Evolutionary conservation across 1,140 invertebrate genomes (phyloP), one percentile per base, ranked within the genome.

Genomic region (Sycobia sp.): DNA sequence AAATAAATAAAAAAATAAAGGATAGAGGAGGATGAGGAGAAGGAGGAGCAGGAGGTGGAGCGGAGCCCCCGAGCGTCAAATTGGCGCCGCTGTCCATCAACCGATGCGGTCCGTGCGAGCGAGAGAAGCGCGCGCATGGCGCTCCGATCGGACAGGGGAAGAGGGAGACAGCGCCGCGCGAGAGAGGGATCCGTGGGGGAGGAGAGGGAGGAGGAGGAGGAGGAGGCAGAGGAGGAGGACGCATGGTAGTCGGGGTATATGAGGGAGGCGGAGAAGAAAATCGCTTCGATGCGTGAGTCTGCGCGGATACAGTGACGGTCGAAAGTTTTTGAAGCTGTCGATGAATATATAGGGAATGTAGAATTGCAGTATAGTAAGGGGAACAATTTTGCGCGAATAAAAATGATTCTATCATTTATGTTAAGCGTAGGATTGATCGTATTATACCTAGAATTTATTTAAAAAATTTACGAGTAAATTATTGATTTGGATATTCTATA

Each of bases 41-140:
- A 50, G 60, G 38, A 46, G 27, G 34, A 68, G 73, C 72, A 69
- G 65, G 68, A 58, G 57, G 61, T 65, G 67, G 70, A 66, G 59
- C 70, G 71, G 69, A 71, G 72, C 76, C 71, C 73, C 74, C 69
- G 73, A 81, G 71, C 79, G 77, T 79, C 78, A 80, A 80, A 80
- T 81, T 79, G 79, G 78, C 78, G 79, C 79, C 78, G 78, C 77
- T 80, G 79, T 79, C 78, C 79, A 81, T 81, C 80, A 80, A 75
- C 70, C 71, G 75, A 72, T 73, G 75, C 71, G 73, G 5, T 39
- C n/a, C 36, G 58, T 32, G 20, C 67, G 67, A 67, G 67, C 68
- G 36, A 49, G n/a, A 16, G 44, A 50, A 59, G 29, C 29, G 29
- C 29, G 29, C 29, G 29, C 29, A 11, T 11, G 29, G 29, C 4